Base-by-base conservation (phyloP, 2,113 vertebrate genomes). In the Tachysurus vachellii region DNA sequence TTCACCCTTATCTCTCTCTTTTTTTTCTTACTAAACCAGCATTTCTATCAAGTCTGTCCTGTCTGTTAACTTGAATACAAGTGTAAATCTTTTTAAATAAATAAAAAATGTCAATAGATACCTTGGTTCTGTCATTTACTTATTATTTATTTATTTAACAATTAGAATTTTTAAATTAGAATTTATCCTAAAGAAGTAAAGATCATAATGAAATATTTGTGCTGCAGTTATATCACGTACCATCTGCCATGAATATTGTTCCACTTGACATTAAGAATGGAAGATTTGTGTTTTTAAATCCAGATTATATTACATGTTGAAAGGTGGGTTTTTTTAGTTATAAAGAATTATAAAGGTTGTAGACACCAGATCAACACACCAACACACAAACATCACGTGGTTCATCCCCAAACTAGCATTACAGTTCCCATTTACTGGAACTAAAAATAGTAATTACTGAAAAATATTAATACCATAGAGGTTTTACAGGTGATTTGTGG, bases 1-100 rank as follows among this genome's bases (percentile, higher is more conserved):
- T 73, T 28, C 12, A 36, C 83, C 64, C 2, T 73, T 83, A 42
- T 82, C 62, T 23, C 59, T 80, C 66, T 17, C n/a, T 84, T 17
- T 80, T 59, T 47, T 64, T 28, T 87, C 36, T 82, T 73, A 89
- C 36, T 13, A 80, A 84, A 86, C 89, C 81, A 89, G 88, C 73
- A 84, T 88, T 77, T 86, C 53, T 88, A 47, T 86, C 71, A 77
- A 56, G 56, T 76, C 59, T 86, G 47, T 42, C 85, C 28, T 64
- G 54, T 88, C 31, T 57, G 68, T 85, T 54, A 85, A 82, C 66
- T 90, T 89, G 80, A 88, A 90, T 50, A 82, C 44, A 56, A 90
- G 62, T 82, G 61, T 79, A 42, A 75, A 28, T 83, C 61, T 83
- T 84, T 87, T 86, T 71, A 62, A 44, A 71, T 71, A 88, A 70